Conservation (phyloP, 2,888 invertebrate species). For the Microctonus aethiopoides region DNA sequence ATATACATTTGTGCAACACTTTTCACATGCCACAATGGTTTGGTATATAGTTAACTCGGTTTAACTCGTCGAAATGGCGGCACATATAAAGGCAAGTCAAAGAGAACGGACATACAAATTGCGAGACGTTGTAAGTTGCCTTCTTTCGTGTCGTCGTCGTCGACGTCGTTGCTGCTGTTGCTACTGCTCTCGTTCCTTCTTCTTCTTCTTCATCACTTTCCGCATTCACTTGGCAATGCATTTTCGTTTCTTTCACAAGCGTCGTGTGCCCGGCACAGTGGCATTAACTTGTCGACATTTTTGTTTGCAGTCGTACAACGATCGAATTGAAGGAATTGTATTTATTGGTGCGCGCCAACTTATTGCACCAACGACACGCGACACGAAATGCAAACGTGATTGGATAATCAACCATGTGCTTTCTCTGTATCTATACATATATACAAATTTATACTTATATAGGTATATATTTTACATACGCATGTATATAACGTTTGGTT, state of each 20-base stretch:
- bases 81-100: neutral
- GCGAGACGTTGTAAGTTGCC: neutral
- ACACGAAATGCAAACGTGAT: neutral
- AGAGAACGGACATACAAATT: slow-evolving; percentile 8
- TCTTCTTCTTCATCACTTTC: neutral
- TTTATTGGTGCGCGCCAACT: neutral
- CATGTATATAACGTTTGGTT: no score
- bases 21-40: neutral
- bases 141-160: neutral
- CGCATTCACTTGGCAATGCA: slow-evolving; percentile 2
- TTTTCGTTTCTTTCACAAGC: neutral
- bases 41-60: neutral
- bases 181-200: neutral
- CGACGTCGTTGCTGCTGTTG: neutral
- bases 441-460: no score
- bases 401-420: slow-evolving; percentile 31
- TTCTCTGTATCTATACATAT: no score
- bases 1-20: slow-evolving; percentile 37
- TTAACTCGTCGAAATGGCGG: slow-evolving; percentile 3
- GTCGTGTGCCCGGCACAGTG: neutral
- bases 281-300: slow-evolving; percentile 4
- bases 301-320: neutral
- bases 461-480: no score
- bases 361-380: neutral
- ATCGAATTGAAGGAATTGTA: neutral